Base-by-base conservation (phyloP, 2,113 vertebrate species). In the Dissostichus mawsoni region DNA sequence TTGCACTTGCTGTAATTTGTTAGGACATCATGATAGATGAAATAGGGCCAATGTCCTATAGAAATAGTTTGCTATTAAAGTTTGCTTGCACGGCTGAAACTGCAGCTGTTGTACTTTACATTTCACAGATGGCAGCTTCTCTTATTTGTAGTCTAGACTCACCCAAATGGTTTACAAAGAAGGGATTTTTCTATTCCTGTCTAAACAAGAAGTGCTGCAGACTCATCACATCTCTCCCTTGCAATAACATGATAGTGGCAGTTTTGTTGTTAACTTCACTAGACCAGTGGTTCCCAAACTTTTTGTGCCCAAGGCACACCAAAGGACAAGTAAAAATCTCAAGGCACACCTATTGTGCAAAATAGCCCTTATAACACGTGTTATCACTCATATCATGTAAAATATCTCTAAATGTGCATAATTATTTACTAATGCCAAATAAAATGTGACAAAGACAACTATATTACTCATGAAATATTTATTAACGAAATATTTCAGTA, bases 201-300 rank as follows among this genome's bases (percentile, higher is more conserved):
- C 29, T 8, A 41, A 41, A 41, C 36, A 41, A 41, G 36, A 41
- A 0, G 18, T 14, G 51, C 45, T 48, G 53, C 63, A 58, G 20
- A 47, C 23, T 73, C 25, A 25, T 57, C 56, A 18, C 23, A 44
- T 58, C 51, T 29, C 11, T 50, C 18, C 23, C 3, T 14, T 1
- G n/a, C 12, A 74, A 58, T 78, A 20, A 82, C 65, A 63, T 5
- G 5, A 65, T 52, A 79, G 55, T 13, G 3, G 5, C 65, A 63
- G 69, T 65, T 77, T 63, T 61, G 33, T 50, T 57, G 44, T 73
- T 83, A 76, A n/a, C 33, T 68, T 64, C 61, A 73, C 14, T 18
- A 53, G 16, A 78, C 8, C n/a, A n/a, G n/a, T n/a, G n/a, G n/a
- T n/a, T n/a, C n/a, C n/a, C n/a, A n/a, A n/a, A n/a, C n/a, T n/a